Conservation (phyloP, 1,140 invertebrate species). For the Antheraea pernyi region DNA sequence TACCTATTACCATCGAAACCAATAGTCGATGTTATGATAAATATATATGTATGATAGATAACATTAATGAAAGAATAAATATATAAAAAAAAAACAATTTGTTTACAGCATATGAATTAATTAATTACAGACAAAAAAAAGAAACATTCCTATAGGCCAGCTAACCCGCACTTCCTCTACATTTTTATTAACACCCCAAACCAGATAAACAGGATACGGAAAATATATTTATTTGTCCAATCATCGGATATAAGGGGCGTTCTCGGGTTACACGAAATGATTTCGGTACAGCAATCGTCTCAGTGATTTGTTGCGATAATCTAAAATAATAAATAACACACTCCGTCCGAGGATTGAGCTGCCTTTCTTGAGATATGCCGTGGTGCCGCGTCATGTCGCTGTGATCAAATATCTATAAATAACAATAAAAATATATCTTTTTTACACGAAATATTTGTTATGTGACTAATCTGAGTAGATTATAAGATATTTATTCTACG, state of each 20-base stretch:
- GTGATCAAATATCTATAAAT: slow-evolving; percentile 18
- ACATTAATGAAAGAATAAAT: too few species aligned
- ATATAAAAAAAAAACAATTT: too few species aligned
- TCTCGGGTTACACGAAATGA: slow-evolving; percentile 75
- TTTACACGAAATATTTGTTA: not conserved
- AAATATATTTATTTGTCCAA: slow-evolving; percentile 79
- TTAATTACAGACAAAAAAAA: not conserved
- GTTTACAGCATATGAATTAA: too few species aligned
- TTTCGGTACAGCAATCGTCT: slow-evolving; percentile 58
- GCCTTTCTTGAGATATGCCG: slow-evolving; percentile 54
- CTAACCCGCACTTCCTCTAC: slow-evolving; percentile 48
- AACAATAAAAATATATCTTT: slow-evolving; percentile 1
- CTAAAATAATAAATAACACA: slow-evolving; percentile 72
- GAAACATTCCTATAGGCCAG: slow-evolving; percentile 1
- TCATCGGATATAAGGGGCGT: slow-evolving; percentile 74
- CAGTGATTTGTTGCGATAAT: slow-evolving; percentile 76
- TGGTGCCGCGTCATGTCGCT: slow-evolving; percentile 15
- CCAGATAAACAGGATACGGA: slow-evolving; percentile 74
- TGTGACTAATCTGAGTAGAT: not conserved
- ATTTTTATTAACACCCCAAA: slow-evolving; percentile 77
- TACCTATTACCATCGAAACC: too few species aligned
- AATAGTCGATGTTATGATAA: too few species aligned
- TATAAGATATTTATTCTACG: not conserved
- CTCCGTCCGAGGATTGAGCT: slow-evolving; percentile 67
- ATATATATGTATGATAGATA: too few species aligned